phyloP scores from a whole-genome alignment of 2,797 vertebrate genomes.

The Chrosomus eos region DNA sequence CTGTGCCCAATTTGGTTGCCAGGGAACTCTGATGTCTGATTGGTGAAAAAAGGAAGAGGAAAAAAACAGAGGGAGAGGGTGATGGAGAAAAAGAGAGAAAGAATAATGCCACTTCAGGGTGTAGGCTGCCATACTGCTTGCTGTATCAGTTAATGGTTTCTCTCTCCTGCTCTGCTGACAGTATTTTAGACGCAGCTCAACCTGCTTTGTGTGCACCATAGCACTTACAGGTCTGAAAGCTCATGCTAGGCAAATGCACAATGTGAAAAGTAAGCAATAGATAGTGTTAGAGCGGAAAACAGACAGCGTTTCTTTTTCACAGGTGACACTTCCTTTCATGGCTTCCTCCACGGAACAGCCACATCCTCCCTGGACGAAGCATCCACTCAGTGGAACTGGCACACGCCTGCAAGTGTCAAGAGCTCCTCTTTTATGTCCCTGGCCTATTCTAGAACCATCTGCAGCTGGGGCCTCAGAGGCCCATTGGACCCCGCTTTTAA shows the following conservation, averaged over 20 bases:
- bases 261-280: constrained; percentile 55
- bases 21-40: constrained; percentile 55
- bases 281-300: constrained; percentile 49
- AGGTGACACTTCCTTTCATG: constrained; percentile 59
- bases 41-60: constrained; percentile 11
- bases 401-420: constrained; percentile 46
- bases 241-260: constrained; percentile 43
- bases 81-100: constrained; percentile 6
- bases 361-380: constrained; percentile 49
- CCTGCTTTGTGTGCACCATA: constrained; percentile 58
- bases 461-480: constrained; percentile 55
- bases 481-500: constrained; percentile 51
- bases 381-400: constrained; percentile 57
- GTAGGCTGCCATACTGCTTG: constrained; percentile 53
- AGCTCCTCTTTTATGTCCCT: constrained; percentile 55
- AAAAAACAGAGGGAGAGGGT: constrained; percentile 10
- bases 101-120: constrained; percentile 58
- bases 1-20: constrained; percentile 53
- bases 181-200: constrained; percentile 56
- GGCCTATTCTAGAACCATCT: constrained; percentile 57
- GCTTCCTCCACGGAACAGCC: constrained; percentile 39
- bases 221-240: constrained; percentile 60
- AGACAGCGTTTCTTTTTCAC: constrained; percentile 45
- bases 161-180: constrained; percentile 57
- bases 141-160: constrained; percentile 56